phyloP scores from a whole-genome alignment of 2,888 invertebrate genomes.

The Embidobia sp. region DNA sequence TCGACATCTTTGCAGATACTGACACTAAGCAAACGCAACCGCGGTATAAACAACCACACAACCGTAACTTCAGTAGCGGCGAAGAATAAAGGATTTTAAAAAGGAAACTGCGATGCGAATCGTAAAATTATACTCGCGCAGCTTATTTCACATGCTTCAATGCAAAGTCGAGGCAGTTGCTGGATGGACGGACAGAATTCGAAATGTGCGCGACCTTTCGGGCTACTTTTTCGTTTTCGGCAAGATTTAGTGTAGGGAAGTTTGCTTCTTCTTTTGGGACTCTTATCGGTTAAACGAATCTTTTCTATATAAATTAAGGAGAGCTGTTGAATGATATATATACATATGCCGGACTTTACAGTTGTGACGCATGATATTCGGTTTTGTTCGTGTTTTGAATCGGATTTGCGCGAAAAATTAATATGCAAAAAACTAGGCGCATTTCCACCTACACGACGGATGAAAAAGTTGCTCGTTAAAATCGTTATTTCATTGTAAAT shows the following conservation, averaged over 20 bases:
- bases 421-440: conserved; percentile 8
- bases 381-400: conserved; percentile 3
- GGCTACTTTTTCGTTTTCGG: no score
- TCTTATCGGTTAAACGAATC: no score
- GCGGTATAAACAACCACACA: conserved; percentile 54
- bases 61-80: conserved; percentile 45
- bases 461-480: conserved; percentile 4
- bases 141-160: no score
- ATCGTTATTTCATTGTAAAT: conserved; percentile 22
- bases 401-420: conserved; percentile 2
- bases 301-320: no score
- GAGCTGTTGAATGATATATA: not conserved
- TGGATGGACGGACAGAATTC: no score
- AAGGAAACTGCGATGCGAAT: conserved; percentile 36
- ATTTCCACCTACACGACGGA: conserved; percentile 11
- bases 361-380: not conserved
- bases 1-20: conserved; percentile 73
- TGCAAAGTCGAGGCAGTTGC: not conserved
- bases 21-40: conserved; percentile 52
- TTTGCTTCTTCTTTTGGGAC: no score
- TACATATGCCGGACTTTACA: not conserved
- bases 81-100: conserved; percentile 42
- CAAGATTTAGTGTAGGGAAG: no score
- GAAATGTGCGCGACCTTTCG: no score
- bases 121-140: conserved; percentile 5